Percentiles rank a stretch among this genome's conserved stretches.
Conservation (phyloP, 2,888 invertebrate genomes). For the Melinaea marsaeus region DNA sequence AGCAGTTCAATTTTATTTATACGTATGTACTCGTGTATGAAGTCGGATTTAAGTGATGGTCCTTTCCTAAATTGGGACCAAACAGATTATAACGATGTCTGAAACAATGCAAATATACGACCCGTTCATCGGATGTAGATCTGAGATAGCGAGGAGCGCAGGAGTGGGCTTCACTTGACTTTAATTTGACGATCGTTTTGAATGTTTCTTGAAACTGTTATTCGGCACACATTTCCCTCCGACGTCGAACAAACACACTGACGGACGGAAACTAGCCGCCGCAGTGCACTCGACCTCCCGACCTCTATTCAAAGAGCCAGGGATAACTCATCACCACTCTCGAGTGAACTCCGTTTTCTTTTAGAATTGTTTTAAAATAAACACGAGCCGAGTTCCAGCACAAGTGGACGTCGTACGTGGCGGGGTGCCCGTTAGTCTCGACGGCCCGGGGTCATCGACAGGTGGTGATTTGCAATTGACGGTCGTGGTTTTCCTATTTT, state of each 20-base stretch:
- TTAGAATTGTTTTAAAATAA: conserved; percentile 28
- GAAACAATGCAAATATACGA: conserved; percentile 37
- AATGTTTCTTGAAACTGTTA: conserved; percentile 70
- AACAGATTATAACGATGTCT: conserved; percentile 34
- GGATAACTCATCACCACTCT: conserved; percentile 49
- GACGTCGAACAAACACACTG: conserved; percentile 42
- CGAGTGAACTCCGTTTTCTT: conserved; percentile 38
- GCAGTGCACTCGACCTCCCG: conserved; percentile 65
- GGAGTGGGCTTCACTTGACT: conserved; percentile 40
- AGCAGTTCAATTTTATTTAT: too few relatives aligned
- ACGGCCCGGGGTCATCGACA: conserved; percentile 62
- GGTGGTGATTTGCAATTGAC: conserved; percentile 72
- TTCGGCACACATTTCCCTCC: conserved; percentile 61
- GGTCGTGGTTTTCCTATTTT: conserved; percentile 67
- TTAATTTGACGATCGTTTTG: conserved; percentile 64
- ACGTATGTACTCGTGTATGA: too few relatives aligned
- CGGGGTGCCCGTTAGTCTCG: conserved; percentile 65
- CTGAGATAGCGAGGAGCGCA: conserved; percentile 36
- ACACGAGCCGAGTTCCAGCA: conserved; percentile 34
- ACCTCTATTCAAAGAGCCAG: conserved; percentile 68
- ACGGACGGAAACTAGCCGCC: conserved; percentile 60
- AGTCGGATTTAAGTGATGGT: too few relatives aligned
- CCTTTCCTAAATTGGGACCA: conserved; percentile 33
- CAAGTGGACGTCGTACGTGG: conserved; percentile 39
- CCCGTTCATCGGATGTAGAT: conserved; percentile 38